Evolutionary conservation across 1,140 invertebrate genomes (phyloP).

Genomic region (Eueides isabella): DNA sequence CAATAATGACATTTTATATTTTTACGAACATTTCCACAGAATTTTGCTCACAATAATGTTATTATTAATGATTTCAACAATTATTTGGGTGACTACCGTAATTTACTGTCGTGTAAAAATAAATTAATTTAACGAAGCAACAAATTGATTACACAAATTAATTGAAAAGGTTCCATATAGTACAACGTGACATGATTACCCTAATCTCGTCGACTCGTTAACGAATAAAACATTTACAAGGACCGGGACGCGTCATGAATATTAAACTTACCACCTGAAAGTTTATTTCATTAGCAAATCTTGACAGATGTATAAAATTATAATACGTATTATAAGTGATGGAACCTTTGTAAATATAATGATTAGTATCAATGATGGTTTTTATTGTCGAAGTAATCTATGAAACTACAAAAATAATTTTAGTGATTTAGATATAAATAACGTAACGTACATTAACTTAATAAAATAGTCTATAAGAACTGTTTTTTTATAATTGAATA

Average conservation of each 20-base stretch:
- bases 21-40: too few species aligned
- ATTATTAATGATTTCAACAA: too few species aligned
- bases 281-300: conserved; percentile 70
- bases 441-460: too few species aligned
- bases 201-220: conserved; percentile 75
- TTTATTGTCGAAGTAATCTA: background rate
- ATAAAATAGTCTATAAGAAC: too few species aligned
- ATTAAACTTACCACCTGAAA: conserved; percentile 73
- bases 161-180: conserved; percentile 61
- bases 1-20: too few species aligned
- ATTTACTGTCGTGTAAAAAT: background rate
- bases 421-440: background rate
- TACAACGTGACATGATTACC: conserved; percentile 78
- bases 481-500: too few species aligned
- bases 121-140: background rate
- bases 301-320: conserved; percentile 4
- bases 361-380: background rate
- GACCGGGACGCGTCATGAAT: conserved; percentile 66
- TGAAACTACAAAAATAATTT: background rate
- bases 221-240: conserved; percentile 80
- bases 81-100: too few species aligned
- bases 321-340: background rate
- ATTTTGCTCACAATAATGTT: too few species aligned
- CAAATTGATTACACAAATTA: conserved; percentile 72
- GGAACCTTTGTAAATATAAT: background rate